Conservation (phyloP, 2,113 vertebrate genomes). For the Smithornis capensis region DNA sequence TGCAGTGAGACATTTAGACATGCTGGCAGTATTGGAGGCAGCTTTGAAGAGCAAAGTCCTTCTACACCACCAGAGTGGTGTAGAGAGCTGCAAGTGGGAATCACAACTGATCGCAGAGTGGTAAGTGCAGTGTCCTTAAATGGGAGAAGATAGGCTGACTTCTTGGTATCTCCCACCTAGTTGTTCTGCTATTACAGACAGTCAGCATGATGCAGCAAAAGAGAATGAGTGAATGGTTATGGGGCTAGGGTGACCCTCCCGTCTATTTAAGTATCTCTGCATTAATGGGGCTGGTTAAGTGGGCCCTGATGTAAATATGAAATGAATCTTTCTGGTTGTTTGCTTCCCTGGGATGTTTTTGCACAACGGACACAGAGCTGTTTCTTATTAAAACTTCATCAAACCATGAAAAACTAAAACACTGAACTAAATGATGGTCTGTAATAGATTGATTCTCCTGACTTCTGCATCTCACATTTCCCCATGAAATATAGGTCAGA, state of each 20-base stretch:
- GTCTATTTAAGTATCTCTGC: background rate
- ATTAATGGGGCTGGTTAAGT: background rate
- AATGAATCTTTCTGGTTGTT: background rate
- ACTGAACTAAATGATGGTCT: background rate
- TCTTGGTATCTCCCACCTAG: background rate
- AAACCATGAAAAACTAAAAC: background rate
- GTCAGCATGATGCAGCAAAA: constrained; percentile 20
- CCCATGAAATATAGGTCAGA: background rate
- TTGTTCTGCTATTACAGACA: constrained; percentile 21
- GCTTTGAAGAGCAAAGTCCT: background rate
- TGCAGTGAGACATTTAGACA: background rate
- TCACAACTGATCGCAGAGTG: background rate
- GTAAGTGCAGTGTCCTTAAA: constrained; percentile 17
- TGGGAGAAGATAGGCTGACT: constrained; percentile 19
- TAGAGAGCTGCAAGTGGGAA: constrained; percentile 47
- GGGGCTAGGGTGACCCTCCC: background rate
- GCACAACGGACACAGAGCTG: background rate
- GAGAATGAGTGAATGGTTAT: constrained; percentile 16
- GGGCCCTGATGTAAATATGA: background rate
- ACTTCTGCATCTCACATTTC: background rate
- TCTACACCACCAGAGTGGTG: constrained; percentile 51
- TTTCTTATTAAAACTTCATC: background rate
- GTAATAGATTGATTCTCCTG: background rate
- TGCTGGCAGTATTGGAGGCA: background rate
- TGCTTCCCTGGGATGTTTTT: background rate